Percentiles rank a stretch among this genome's conserved stretches.
Evolutionary conservation across 53 echinoderm and acorn worm genomes (phyloP).

Genomic region (Actinopyga echinites): DNA sequence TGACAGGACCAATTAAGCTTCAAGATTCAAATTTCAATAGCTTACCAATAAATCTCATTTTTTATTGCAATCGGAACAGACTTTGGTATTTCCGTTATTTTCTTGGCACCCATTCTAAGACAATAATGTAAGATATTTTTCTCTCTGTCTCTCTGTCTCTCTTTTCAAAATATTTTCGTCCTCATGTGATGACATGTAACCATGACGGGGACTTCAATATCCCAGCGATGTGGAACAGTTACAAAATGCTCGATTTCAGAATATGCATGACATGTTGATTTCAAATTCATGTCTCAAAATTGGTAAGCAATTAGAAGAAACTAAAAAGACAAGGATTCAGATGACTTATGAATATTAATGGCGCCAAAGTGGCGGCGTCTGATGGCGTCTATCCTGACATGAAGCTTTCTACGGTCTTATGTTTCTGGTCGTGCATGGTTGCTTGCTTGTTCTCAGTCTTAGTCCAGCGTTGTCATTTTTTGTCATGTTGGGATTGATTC

Average conservation of each 20-base stretch:
- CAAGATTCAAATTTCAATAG: no score
- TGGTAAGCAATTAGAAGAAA: slow-evolving; percentile 30
- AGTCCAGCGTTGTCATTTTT: slow-evolving; percentile 11
- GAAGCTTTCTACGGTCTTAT: slow-evolving; percentile 1
- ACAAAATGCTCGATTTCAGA: neutral
- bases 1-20: no score
- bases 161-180: no score
- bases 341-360: slow-evolving; percentile 42
- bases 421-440: slow-evolving; percentile 26
- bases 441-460: neutral
- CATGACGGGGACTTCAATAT: no score
- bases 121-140: no score
- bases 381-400: slow-evolving; percentile 31
- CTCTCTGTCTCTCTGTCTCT: no score
- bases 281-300: slow-evolving; percentile 31
- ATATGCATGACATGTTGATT: slow-evolving; percentile 40
- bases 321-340: slow-evolving; percentile 27
- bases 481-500: slow-evolving; percentile 26
- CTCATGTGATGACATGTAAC: no score
- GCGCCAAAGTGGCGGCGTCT: slow-evolving; percentile 39
- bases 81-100: no score
- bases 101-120: no score
- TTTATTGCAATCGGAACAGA: no score
- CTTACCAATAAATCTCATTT: no score
- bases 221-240: no score